Evolutionary conservation across 2,888 invertebrate species (phyloP).

Genomic region (Brenthis daphne): DNA sequence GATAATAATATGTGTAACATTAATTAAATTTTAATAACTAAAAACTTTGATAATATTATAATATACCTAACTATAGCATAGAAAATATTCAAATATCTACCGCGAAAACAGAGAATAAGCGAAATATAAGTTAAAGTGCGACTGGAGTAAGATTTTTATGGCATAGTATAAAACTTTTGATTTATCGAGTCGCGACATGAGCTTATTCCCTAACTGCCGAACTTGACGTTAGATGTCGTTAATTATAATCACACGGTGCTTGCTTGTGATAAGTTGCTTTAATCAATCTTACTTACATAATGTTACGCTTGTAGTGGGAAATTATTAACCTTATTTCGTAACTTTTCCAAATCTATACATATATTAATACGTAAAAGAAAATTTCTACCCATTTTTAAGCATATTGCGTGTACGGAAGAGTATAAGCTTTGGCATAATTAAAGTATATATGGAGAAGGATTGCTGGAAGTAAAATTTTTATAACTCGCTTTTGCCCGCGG

Average conservation of each 20-base stretch:
- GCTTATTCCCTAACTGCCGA: constrained; percentile 2
- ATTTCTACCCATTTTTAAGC: too few relatives aligned
- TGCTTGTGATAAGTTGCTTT: constrained; percentile 9
- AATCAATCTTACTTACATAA: constrained; percentile 18
- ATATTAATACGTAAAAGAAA: too few relatives aligned
- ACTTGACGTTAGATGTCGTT: constrained; percentile 17
- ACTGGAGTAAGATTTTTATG: background rate
- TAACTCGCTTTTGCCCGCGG: too few relatives aligned
- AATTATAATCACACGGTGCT: constrained; percentile 20
- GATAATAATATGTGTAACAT: too few relatives aligned
- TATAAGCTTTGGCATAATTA: too few relatives aligned
- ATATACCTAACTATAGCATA: background rate
- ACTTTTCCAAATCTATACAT: too few relatives aligned
- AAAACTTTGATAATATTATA: too few relatives aligned
- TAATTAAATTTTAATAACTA: too few relatives aligned
- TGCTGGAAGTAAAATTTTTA: too few relatives aligned
- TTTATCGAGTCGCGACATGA: constrained; percentile 10
- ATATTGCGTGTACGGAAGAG: too few relatives aligned
- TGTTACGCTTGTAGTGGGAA: background rate
- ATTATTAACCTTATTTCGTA: background rate
- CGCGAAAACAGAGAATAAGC: background rate
- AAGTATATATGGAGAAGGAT: too few relatives aligned
- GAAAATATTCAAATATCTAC: background rate
- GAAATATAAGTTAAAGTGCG: background rate
- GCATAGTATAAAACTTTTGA: constrained; percentile 8